These are phyloP conservation scores for Chymomyza procnemis DNA, from an alignment of 2,888 invertebrate genomes.

Conservation along the genomic window DNA sequence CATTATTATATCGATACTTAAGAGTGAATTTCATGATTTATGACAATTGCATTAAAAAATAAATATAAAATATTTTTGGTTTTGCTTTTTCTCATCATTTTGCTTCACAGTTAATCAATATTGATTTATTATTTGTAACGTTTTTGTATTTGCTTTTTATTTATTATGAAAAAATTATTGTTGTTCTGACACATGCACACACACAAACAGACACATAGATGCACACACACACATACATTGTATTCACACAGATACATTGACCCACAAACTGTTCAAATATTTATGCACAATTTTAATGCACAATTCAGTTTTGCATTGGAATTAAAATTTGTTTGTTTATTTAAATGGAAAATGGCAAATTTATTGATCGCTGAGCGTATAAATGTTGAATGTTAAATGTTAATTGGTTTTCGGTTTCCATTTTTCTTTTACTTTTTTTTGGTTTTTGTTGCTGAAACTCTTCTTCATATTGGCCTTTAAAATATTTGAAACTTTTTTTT, in stretches of 20 bases:
- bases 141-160: neutral
- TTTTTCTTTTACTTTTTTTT: conserved; percentile 7
- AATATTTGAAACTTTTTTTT: too few relatives aligned
- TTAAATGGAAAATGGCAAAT: conserved; percentile 5
- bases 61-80: neutral
- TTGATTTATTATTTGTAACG: neutral
- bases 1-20: neutral
- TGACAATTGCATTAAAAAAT: neutral
- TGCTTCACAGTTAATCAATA: conserved; percentile 1
- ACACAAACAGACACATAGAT: neutral
- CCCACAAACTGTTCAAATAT: neutral
- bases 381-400: neutral
- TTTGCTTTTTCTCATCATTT: conserved; percentile 5
- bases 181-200: neutral
- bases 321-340: neutral
- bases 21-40: neutral
- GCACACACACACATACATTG: too few relatives aligned
- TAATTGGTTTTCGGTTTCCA: conserved; percentile 4
- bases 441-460: too few relatives aligned
- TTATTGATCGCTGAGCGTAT: neutral
- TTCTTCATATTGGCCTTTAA: neutral
- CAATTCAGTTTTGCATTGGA: neutral
- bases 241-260: neutral
- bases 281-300: neutral
- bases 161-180: neutral